Evolutionary conservation across 2,797 vertebrate species (phyloP), one percentile per base, ranked within the genome.

Genomic region (Oreortyx pictus): DNA sequence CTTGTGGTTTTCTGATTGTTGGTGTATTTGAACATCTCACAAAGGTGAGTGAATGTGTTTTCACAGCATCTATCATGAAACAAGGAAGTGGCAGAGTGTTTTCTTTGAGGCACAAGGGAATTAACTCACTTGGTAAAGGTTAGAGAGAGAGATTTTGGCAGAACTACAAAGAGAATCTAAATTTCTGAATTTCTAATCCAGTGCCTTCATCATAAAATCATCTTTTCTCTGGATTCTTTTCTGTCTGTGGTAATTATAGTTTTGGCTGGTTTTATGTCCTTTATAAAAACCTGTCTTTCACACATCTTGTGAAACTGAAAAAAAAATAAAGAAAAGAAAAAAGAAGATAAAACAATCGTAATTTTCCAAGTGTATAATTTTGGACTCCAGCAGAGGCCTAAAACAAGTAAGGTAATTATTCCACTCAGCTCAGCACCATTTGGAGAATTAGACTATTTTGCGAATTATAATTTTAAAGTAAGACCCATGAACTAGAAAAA

Each of bases 351-450:
- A 97, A 91, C 93, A 94, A 92, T 96, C 74, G 72, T 93, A 90
- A 93, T 96, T 96, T 96, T 96, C 95, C 91, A 91, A 95, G 76
- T 92, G 90, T 87, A 82, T 92, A 94, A 96, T 95, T 95, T 93
- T 91, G 85, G 92, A 88, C 92, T 97, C 91, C 92, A 93, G 62
- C 89, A 82, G 94, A 89, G 91, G 39, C 70, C 72, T 91, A 50
- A 94, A 97, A 93, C 94, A 95, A 94, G 88, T 78, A 47, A 94
- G 79, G 89, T 92, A 97, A 97, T 96, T 97, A 95, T 96, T 97
- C 93, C 91, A 94, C 94, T 94, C 93, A 84, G 78, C 88, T 95
- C 96, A 89, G 83, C 91, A 82, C 93, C 76, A 37, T 92, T 94
- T 94, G 95, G 82, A 96, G 93, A 94, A 96, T 91, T 89, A 82